Conservation (phyloP, 2,113 vertebrate species). For the Sporophila hypoxantha region DNA sequence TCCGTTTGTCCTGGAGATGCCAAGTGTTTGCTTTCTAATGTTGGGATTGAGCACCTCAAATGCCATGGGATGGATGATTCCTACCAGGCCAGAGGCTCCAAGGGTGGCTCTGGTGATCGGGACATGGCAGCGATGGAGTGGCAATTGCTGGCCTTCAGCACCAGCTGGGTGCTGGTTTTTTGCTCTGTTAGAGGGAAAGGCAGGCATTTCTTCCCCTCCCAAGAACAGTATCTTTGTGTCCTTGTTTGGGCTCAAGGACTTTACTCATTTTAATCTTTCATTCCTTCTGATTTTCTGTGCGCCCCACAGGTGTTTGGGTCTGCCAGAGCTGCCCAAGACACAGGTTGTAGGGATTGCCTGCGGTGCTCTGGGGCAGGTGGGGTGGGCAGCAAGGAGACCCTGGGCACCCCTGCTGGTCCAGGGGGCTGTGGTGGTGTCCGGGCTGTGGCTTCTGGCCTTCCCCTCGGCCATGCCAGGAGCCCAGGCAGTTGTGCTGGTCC, state of each 20-base stretch:
- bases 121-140: background rate
- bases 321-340: background rate
- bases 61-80: background rate
- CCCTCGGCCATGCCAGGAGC: accelerated
- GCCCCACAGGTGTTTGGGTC: background rate
- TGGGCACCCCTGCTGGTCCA: accelerated
- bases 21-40: background rate
- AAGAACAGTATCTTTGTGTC: background rate
- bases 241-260: background rate
- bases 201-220: background rate
- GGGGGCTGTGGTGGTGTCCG: accelerated
- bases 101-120: background rate
- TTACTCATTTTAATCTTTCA: background rate
- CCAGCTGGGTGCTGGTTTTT: background rate
- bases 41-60: background rate
- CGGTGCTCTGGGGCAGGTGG: background rate
- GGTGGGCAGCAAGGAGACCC: background rate
- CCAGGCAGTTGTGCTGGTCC: background rate
- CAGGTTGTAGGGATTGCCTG: background rate
- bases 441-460: background rate
- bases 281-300: background rate
- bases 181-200: background rate
- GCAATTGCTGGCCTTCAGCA: background rate
- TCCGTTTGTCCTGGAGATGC: background rate
- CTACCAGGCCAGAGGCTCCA: background rate